Base-by-base conservation (phyloP, 92 coral and sea anemone species). In the Heteractis magnifica region DNA sequence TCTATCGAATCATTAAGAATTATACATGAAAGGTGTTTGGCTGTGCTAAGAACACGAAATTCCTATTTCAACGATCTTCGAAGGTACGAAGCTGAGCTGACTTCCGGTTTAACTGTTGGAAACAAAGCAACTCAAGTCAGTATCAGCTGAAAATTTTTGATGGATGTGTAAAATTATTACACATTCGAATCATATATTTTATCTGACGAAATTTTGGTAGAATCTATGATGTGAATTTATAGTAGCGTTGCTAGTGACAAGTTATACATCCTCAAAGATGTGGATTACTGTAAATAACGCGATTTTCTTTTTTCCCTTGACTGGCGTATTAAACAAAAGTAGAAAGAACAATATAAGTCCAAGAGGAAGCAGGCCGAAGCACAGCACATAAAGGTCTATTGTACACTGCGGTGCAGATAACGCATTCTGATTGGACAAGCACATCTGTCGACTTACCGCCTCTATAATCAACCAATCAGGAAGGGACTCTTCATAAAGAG, bases 391-490 rank as follows among this genome's bases (percentile, higher is more conserved):
- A 89, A 82, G 52, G 51, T 23, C 64, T 51, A 41, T 70, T 68
- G 60, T 87, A 13, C 4, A 8, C 6, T 26, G 49, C 14, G 50
- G 49, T 68, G 20, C 4, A 7, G 4, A 10, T 10, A 68, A 20
- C 49, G 23, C 26, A 12, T 68, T 68, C 13, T 68, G 83, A 89
- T 89, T 89, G 92, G 92, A 58, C 77, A n/a, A 77, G 81, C 79
- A 89, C 92, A 89, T 89, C 92, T 89, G 92, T 56, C 90, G 79
- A n/a, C 19, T 84, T 56, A 51, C 71, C 77, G 87, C 81, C 81
- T 65, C 55, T 50, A 14, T 11, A 18, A 55, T 75, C 78, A 50
- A 75, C 92, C 92, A 89, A 89, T 89, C 84, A 89, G 56, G 56
- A 10, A n/a, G 18, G 85, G 49, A 50, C 77, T 51, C 48, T 79